These are phyloP conservation scores for Agrochola macilenta DNA, from an alignment of 2,888 invertebrate species.

Conservation along the genomic window DNA sequence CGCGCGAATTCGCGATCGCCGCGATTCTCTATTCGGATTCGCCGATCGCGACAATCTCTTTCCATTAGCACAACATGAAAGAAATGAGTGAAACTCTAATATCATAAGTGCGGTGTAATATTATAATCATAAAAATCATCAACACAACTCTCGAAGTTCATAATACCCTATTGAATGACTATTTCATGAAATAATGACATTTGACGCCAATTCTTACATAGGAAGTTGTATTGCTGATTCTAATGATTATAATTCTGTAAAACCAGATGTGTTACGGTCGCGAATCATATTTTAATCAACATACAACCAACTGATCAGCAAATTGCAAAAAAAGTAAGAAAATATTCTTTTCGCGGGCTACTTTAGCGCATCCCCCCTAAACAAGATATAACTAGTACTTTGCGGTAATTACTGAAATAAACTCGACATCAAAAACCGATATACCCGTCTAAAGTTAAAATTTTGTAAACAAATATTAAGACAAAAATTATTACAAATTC, in stretches of 20 bases:
- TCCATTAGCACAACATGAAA: neutral
- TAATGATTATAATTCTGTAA: no score
- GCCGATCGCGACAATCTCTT: neutral
- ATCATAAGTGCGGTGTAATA: neutral
- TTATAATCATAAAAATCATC: no score
- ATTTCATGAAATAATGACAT: no score
- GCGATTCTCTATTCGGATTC: neutral
- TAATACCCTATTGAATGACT: no score
- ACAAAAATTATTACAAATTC: conserved; percentile 29
- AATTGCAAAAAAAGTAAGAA: no score
- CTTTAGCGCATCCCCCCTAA: neutral
- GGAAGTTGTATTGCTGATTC: no score
- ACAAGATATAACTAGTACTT: conserved; percentile 34
- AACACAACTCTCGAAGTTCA: no score
- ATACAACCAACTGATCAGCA: no score
- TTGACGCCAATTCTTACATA: no score
- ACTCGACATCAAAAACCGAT: conserved; percentile 37
- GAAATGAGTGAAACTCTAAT: neutral
- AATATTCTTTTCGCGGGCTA: no score
- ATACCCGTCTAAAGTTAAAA: conserved; percentile 36
- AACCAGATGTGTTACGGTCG: no score
- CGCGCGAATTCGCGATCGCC: neutral
- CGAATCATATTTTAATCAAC: no score
- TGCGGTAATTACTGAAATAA: conserved; percentile 42
- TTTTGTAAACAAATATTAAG: conserved; percentile 36